Evolutionary conservation across 2,113 vertebrate species (phyloP).

Genomic region (Oreochromis tanganicae): DNA sequence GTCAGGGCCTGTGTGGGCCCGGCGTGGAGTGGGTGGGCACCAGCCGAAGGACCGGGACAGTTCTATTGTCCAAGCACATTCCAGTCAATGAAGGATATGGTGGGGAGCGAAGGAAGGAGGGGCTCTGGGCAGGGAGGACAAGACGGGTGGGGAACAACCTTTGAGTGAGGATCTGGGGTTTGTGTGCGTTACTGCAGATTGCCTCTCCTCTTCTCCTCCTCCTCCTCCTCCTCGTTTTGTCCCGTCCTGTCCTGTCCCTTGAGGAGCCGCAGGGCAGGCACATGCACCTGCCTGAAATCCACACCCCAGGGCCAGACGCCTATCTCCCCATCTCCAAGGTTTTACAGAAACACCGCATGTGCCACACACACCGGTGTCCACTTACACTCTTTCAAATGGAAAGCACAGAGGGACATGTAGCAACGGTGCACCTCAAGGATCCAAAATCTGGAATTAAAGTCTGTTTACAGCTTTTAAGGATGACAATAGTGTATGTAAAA

Average conservation of each 20-base stretch:
- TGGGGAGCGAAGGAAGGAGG: constrained; percentile 12
- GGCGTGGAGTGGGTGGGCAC: constrained; percentile 17
- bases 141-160: neutral
- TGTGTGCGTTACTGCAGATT: constrained; percentile 41
- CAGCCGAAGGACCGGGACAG: constrained; percentile 38
- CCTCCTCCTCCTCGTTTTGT: neutral
- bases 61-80: constrained; percentile 69
- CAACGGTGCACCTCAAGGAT: neutral
- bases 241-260: constrained; percentile 44
- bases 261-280: constrained; percentile 38
- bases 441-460: neutral
- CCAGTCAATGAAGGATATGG: constrained; percentile 51
- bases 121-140: neutral
- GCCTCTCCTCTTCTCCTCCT: neutral
- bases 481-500: neutral
- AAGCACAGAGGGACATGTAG: neutral
- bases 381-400: constrained; percentile 37
- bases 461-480: neutral
- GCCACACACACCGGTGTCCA: constrained; percentile 54
- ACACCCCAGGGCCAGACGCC: constrained; percentile 61
- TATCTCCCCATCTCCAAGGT: constrained; percentile 55
- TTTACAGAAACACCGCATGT: constrained; percentile 57
- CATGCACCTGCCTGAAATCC: constrained; percentile 75
- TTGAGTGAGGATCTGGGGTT: neutral
- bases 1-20: constrained; percentile 69